phyloP scores from a whole-genome alignment of 2,888 invertebrate genomes.

The Dyspetes luteomarginatus region DNA sequence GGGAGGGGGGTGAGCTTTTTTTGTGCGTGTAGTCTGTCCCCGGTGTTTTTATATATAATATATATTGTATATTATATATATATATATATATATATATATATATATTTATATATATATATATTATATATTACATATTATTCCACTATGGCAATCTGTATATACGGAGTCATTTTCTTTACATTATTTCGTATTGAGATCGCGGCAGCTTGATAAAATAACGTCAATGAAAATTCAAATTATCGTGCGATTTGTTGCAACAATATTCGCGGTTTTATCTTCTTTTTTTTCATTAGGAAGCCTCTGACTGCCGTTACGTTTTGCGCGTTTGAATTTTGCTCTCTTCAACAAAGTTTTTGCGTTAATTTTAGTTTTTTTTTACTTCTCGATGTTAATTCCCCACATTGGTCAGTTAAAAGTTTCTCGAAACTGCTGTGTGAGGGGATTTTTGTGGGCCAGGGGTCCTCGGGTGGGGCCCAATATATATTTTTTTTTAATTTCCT shows the following conservation, averaged over 20 bases:
- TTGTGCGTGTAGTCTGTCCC: constrained; percentile 64
- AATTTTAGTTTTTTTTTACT: not conserved
- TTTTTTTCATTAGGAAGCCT: constrained; percentile 67
- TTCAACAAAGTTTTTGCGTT: not conserved
- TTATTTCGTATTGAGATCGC: constrained; percentile 18
- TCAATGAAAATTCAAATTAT: constrained; percentile 17
- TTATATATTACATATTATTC: constrained; percentile 3
- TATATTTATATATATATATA: constrained; percentile 46
- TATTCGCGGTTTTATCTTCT: constrained; percentile 32
- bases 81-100: constrained; percentile 45
- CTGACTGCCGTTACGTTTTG: constrained; percentile 68
- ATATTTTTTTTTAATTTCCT: not conserved
- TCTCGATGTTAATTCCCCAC: constrained; percentile 7
- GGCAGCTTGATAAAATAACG: constrained; percentile 38
- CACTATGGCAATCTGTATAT: not conserved
- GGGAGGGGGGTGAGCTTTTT: constrained; percentile 52
- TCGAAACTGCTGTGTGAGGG: constrained; percentile 61
- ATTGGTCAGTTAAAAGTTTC: constrained; percentile 44
- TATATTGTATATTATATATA: constrained; percentile 35
- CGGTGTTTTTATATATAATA: constrained; percentile 36
- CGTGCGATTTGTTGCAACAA: constrained; percentile 3
- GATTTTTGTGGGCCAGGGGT: constrained; percentile 60
- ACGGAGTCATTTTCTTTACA: not conserved
- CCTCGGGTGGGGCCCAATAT: constrained; percentile 53
- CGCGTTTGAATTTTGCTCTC: constrained; percentile 57